Base-by-base conservation (phyloP, 1,140 invertebrate genomes). In the Tetragonula clypearis region DNA sequence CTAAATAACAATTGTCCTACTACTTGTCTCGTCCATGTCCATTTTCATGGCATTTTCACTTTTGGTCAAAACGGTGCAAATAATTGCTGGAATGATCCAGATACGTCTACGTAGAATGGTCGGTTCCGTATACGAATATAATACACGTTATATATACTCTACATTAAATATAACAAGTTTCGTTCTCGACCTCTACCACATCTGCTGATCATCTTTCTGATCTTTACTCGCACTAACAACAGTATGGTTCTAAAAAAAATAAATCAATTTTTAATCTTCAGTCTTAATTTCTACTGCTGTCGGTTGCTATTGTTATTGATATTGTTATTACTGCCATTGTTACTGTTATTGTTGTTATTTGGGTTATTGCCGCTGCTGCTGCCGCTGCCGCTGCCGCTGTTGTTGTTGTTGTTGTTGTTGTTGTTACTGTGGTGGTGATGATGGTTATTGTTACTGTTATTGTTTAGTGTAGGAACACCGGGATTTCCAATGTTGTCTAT, bases 401-500 rank as follows among this genome's bases (percentile, higher is more conserved):
- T 41, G 41, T 65, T 80, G 66, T 26, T 83, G 26, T n/a, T 84
- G 15, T 35, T 19, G 41, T 58, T 84, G 72, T 78, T 90, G 41
- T 53, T 82, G 41, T 69, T 69, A 41, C 55, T 77, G 23, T 72
- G 85, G 30, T 55, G 72, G 2, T 83, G 30, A 79, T 89, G 23
- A 72, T 78, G n/a, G 35, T 89, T 23, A 49, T 88, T 92, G 77
- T 91, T 92, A 82, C 93, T 95, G 73, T 91, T 92, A 82, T 93
- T 95, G 73, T 94, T 95, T 58, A 93, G 93, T 8, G 95, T 92
- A 90, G 93, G 92, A 90, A 93, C 95, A 65, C 94, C 89, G 26
- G 95, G 94, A 83, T 94, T 94, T 62, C 95, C 95, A 71, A 96
- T 95, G 91, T 96, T 96, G 94, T 98, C 98, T 90, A 99, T 99